Base-by-base conservation (phyloP, 2,888 invertebrate species). In the Idaea biselata region DNA sequence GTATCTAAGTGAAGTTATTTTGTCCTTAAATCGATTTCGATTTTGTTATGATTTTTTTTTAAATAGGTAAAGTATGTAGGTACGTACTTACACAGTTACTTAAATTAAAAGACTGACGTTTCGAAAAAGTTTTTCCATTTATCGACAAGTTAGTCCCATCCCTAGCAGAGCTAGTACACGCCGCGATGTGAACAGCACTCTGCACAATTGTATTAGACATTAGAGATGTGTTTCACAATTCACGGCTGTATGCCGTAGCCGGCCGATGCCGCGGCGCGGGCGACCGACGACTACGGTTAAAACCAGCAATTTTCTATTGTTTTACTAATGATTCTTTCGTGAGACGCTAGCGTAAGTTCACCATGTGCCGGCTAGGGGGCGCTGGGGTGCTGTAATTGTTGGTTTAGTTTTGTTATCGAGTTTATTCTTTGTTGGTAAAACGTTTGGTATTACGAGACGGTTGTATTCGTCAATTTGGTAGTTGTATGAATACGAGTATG, bases 141-240 rank as follows among this genome's bases (percentile, higher is more conserved):
- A 68, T 77, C 75, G 72, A 73, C 58, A 67, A 16, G n/a, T 61
- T 18, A 56, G 53, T 61, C 68, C 64, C 75, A 63, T 66, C 72
- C 56, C 70, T 76, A 72, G 1, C 55, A 56, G 63, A 57, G 57
- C 63, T 67, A 73, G 79, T 73, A 77, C 80, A 72, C 79, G 80
- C 79, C 76, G 73, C 74, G 78, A 78, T 76, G 79, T 81, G 82
- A 80, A 76, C 81, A 82, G 79, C 81, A 78, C 82, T 84, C 79
- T 75, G 78, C 76, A 81, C 84, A 86, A 87, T 86, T 84, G 82
- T 83, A 85, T 88, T 85, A 87, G 81, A 86, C 84, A 86, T 83
- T 80, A 85, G 84, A 78, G 79, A 78, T 76, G 78, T 78, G 73
- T 72, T 69, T 72, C 69, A 73, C 72, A 72, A 75, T 78, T 76